Evolutionary conservation across 2,797 vertebrate genomes (phyloP), one percentile per base, ranked within the genome.

Genomic region (Notoglanidium macrostoma): DNA sequence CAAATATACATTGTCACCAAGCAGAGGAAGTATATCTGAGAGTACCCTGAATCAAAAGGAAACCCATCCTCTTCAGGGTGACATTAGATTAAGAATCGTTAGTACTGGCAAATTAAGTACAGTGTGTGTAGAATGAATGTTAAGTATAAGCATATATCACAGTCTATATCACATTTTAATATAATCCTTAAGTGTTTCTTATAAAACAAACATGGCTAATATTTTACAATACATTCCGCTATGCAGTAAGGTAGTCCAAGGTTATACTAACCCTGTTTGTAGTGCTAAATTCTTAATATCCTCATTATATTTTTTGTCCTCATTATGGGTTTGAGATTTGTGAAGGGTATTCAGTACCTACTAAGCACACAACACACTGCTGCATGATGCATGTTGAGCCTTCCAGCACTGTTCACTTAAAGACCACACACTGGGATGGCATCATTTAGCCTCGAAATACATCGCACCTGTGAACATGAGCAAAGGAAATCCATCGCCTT

Each of bases 401-500:
- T 51, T 67, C 26, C 23, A 51, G 46, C 19, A 74, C 32, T 73
- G 57, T 54, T 61, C 77, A 81, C 51, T 85, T 82, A 46, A 67
- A 81, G 44, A 7, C 77, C 32, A 15, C 78, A 44, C 73, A 67
- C 57, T 68, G 80, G 0, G 21, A 78, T 72, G 87, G 72, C 59
- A 84, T 86, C 46, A 8, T 70, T 89, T 74, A 65, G 68, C 54
- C 79, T 85, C 70, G 70, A 89, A 89, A 81, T 54, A 67, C 15
- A 4, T 5, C 5, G 32, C 81, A 86, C 55, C 29, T 26, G 73
- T 79, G 51, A 86, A 85, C 61, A 51, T 76, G 35, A 46, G 73
- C 84, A 40, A 88, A 55, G 83, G 5, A 85, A 86, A 86, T 61
- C 44, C 70, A 63, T 67, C 29, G 17, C 55, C 80, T 77, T 88